These are phyloP conservation scores for Anas bahamensis DNA, from an alignment of 2,797 vertebrate species.

Conservation along the genomic window DNA sequence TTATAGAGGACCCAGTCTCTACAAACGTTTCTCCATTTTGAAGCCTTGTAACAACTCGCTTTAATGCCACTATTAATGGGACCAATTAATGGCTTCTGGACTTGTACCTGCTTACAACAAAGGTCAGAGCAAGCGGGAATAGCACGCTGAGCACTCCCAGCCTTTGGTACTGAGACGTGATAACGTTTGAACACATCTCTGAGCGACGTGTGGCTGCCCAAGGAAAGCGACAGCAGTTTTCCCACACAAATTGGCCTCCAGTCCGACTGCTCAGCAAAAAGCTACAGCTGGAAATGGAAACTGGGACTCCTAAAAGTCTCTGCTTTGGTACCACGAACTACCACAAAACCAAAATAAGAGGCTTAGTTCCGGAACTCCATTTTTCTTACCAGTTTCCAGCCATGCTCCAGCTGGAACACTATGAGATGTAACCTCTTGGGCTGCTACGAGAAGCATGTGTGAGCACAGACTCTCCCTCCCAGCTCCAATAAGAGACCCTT, in stretches of 20 bases:
- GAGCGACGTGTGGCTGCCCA: rapidly evolving
- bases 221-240: neutral
- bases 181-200: neutral
- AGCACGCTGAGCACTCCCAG: neutral
- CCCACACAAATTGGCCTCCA: neutral
- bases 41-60: neutral
- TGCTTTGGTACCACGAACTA: neutral
- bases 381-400: neutral
- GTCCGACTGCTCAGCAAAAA: neutral
- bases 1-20: neutral
- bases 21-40: neutral
- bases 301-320: neutral
- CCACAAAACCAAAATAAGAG: neutral
- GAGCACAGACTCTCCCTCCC: neutral
- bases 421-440: neutral
- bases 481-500: neutral
- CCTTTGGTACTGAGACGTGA: neutral
- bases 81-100: neutral
- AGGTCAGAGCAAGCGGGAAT: neutral
- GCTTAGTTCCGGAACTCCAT: neutral
- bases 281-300: neutral
- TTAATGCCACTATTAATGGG: neutral
- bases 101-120: neutral
- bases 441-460: neutral
- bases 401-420: neutral